These are phyloP conservation scores for Onychostoma macrolepis DNA, from an alignment of 2,113 vertebrate species.

Conservation along the genomic window DNA sequence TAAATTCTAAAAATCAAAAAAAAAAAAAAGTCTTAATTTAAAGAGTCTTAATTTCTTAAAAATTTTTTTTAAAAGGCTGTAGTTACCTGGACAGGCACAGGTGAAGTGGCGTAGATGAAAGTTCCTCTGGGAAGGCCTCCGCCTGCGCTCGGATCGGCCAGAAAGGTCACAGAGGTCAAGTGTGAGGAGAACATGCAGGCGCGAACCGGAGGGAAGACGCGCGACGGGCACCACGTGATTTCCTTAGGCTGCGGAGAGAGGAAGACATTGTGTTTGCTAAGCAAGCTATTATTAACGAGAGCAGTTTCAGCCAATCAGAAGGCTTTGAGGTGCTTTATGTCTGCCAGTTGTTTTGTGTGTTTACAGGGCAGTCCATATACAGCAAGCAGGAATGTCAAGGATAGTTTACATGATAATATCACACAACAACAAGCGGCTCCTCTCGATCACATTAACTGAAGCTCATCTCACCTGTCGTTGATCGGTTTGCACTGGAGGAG, in stretches of 20 bases:
- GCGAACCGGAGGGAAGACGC: constrained; percentile 94
- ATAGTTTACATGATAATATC: neutral
- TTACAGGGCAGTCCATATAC: neutral
- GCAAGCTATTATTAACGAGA: neutral
- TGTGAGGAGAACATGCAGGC: constrained; percentile 98
- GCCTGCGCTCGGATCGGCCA: constrained; percentile 95
- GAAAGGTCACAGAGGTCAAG: constrained; percentile 93
- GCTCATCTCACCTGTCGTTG: constrained; percentile 83
- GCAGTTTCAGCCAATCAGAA: neutral
- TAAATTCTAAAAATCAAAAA: neutral
- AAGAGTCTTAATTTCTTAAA: too few species aligned
- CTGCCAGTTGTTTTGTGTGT: neutral
- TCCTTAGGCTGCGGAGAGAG: constrained; percentile 85
- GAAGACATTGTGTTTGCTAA: neutral
- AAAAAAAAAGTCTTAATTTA: too few species aligned
- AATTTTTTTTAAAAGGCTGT: neutral
- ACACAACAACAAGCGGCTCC: neutral
- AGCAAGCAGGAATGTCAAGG: too few species aligned
- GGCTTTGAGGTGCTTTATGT: neutral
- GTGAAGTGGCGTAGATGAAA: constrained; percentile 94
- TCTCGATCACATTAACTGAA: neutral
- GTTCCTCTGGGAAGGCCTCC: constrained; percentile 94
- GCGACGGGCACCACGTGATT: constrained; percentile 94
- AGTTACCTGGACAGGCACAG: constrained; percentile 90
- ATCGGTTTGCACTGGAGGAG: constrained; percentile 92